Evolutionary conservation across 2,113 vertebrate species (phyloP).

Genomic region (Chloropsis cyanopogon): DNA sequence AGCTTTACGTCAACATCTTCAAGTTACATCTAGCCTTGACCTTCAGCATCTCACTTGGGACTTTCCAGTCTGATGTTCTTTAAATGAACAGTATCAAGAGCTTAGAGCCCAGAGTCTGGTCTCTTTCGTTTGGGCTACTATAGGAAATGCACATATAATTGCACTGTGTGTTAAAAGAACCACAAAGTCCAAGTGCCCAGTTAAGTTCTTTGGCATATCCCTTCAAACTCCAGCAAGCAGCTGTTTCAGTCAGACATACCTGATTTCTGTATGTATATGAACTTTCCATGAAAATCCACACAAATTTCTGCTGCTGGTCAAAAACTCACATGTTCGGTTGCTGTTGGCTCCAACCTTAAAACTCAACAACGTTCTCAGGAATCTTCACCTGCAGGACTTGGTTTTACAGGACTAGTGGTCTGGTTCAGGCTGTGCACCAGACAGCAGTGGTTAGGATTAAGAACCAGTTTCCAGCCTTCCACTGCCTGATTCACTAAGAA

Average conservation of each 20-base stretch:
- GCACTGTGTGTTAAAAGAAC: neutral
- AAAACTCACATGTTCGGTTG: neutral
- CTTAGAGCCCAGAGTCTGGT: neutral
- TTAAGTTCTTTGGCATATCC: neutral
- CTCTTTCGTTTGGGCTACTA: neutral
- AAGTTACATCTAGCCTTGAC: slow-evolving; percentile 40
- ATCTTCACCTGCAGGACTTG: neutral
- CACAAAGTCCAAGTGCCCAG: neutral
- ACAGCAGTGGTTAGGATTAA: neutral
- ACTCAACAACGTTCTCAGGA: neutral
- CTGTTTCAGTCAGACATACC: neutral
- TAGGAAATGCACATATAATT: neutral
- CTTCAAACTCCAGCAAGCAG: neutral
- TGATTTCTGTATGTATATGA: neutral
- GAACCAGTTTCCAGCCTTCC: neutral
- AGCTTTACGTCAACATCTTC: slow-evolving; percentile 26
- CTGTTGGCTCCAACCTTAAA: neutral
- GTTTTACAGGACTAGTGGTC: neutral
- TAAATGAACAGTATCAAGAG: neutral
- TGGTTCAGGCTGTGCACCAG: neutral
- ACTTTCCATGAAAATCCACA: neutral
- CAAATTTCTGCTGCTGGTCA: neutral
- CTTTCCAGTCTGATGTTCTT: neutral
- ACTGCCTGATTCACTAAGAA: neutral
- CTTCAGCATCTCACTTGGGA: neutral